phyloP scores from a whole-genome alignment of 2,888 invertebrate genomes.

The Xanthostigma xanthostigma region DNA sequence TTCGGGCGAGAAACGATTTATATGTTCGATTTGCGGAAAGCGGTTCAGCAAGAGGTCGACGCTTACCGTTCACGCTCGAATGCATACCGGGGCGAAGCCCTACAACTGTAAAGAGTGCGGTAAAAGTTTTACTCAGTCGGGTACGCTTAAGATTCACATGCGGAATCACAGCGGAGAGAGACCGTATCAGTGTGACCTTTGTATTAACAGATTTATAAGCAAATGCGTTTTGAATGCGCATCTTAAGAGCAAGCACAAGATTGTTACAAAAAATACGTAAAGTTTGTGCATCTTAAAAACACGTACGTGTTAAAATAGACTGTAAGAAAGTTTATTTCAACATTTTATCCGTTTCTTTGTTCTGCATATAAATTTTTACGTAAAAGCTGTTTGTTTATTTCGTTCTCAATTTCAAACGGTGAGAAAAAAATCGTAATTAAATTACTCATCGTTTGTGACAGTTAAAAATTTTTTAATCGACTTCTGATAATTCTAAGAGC shows the following conservation, averaged over 20 bases:
- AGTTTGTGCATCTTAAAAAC: no score
- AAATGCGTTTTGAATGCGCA: constrained; percentile 19
- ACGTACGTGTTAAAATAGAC: no score
- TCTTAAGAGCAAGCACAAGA: constrained; percentile 6
- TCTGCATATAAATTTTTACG: no score
- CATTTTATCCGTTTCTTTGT: no score
- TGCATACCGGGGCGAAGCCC: constrained; percentile 6
- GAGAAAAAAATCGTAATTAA: no score
- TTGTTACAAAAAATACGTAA: neutral
- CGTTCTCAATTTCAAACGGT: no score
- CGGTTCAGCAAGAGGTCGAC: constrained; percentile 4
- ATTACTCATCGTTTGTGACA: no score
- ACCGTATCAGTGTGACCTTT: constrained; percentile 32
- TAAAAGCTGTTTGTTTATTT: no score
- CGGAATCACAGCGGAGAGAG: constrained; percentile 28
- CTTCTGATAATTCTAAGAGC: no score
- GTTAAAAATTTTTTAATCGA: no score
- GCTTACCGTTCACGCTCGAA: constrained; percentile 3
- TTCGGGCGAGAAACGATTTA: constrained; percentile 9
- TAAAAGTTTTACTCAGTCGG: constrained; percentile 20
- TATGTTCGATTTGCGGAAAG: constrained; percentile 8
- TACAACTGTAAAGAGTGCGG: constrained; percentile 15
- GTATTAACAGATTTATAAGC: constrained; percentile 19
- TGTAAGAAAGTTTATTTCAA: no score
- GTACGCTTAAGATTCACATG: constrained; percentile 33